These are phyloP conservation scores for Acipenser ruthenus DNA, from an alignment of 2,797 vertebrate genomes.

Conservation along the genomic window DNA sequence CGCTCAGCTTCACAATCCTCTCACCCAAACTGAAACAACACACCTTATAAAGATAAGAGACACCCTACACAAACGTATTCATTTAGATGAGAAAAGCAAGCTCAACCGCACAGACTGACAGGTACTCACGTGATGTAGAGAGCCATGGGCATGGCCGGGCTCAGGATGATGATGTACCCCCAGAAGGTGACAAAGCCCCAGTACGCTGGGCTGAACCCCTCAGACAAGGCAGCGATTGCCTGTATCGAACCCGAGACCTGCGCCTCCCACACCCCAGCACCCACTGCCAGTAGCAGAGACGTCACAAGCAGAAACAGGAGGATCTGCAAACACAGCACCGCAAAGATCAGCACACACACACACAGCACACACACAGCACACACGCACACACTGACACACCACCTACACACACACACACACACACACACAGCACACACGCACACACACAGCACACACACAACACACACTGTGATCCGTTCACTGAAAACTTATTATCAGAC, in stretches of 20 bases:
- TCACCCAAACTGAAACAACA: too few species aligned
- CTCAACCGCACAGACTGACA: background rate
- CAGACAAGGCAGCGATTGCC: conserved; percentile 33
- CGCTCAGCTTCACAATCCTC: too few species aligned
- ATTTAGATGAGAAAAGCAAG: too few species aligned
- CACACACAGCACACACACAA: too few species aligned
- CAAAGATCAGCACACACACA: too few species aligned
- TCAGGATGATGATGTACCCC: conserved; percentile 83
- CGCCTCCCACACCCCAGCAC: conserved; percentile 49
- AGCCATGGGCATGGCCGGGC: conserved; percentile 77
- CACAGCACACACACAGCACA: too few species aligned
- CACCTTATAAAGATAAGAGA: too few species aligned
- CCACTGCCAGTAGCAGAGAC: conserved; percentile 54
- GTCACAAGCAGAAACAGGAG: conserved; percentile 52
- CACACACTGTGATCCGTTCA: too few species aligned
- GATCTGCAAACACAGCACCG: conserved; percentile 52
- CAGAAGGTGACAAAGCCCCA: conserved; percentile 74
- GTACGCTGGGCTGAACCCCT: conserved; percentile 33
- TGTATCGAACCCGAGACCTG: conserved; percentile 29
- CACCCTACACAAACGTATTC: too few species aligned
- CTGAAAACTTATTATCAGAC: too few species aligned
- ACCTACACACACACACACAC: conserved; percentile 42
- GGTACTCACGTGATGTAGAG: conserved; percentile 81
- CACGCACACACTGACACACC: background rate
- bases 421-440: too few species aligned